These are phyloP conservation scores for Vombatus ursinus DNA, from an alignment of 2,113 vertebrate species.

Conservation along the genomic window DNA sequence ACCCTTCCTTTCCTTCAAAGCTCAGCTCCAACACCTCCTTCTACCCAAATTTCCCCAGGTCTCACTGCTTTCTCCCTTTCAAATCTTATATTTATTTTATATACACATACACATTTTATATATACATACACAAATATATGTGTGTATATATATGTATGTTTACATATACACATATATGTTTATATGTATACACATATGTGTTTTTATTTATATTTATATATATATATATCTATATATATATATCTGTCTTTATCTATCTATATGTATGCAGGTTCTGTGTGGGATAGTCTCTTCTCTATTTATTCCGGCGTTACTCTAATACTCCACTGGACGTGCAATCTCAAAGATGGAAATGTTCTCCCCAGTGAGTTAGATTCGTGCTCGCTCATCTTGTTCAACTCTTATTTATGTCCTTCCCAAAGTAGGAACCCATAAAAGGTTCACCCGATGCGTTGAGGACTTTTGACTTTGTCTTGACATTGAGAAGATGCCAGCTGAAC, in stretches of 20 bases:
- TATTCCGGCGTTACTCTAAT: background rate
- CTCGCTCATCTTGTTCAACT: too few relatives aligned
- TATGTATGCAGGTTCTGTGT: background rate
- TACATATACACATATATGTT: fast-evolving
- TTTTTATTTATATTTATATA: too few relatives aligned
- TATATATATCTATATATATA: too few relatives aligned
- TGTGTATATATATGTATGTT: too few relatives aligned
- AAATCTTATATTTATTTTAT: background rate
- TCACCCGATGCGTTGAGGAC: background rate
- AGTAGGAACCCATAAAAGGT: too few relatives aligned
- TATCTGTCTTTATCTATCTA: too few relatives aligned
- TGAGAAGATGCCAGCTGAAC: background rate
- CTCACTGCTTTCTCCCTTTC: background rate
- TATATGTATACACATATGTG: background rate
- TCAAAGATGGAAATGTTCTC: too few relatives aligned
- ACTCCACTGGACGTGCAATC: too few relatives aligned
- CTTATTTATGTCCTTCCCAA: too few relatives aligned
- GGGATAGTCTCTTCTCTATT: background rate
- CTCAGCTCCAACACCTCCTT: background rate
- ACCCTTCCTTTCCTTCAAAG: background rate
- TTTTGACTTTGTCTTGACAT: background rate
- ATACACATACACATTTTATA: too few relatives aligned
- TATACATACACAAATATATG: too few relatives aligned
- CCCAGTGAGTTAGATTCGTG: too few relatives aligned
- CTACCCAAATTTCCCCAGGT: background rate